Conservation (phyloP, 1,140 invertebrate species). For the Neodiprion pinetum region DNA sequence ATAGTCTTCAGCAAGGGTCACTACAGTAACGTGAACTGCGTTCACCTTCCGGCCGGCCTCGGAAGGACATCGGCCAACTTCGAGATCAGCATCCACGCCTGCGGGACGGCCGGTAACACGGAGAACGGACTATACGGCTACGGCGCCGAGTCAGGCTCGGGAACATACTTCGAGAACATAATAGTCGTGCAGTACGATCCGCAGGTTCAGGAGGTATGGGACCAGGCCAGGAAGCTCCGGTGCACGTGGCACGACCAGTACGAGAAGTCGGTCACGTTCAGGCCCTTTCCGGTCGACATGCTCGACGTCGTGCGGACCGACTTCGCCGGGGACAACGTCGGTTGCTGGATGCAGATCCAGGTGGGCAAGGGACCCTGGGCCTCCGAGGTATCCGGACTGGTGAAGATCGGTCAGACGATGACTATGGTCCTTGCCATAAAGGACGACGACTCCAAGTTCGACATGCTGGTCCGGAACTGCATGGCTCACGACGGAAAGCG, state of each 20-base stretch:
- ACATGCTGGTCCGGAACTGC: slow-evolving; percentile 94
- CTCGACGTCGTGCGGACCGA: slow-evolving; percentile 91
- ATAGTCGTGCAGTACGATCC: slow-evolving; percentile 95
- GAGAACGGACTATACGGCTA: slow-evolving; percentile 86
- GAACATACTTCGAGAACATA: slow-evolving; percentile 94
- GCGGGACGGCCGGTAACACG: slow-evolving; percentile 90
- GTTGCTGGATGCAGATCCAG: slow-evolving; percentile 95
- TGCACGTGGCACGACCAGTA: slow-evolving; percentile 97
- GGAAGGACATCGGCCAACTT: slow-evolving; percentile 87
- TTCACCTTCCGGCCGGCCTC: slow-evolving; percentile 86
- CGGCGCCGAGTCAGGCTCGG: slow-evolving; percentile 83
- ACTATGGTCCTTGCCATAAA: slow-evolving; percentile 97
- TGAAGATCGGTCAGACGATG: slow-evolving; percentile 96
- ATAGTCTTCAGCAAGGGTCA: slow-evolving; percentile 94
- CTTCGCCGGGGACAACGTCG: slow-evolving; percentile 94
- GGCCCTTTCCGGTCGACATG: slow-evolving; percentile 96
- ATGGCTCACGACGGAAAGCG: slow-evolving; percentile 94
- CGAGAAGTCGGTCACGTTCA: slow-evolving; percentile 93
- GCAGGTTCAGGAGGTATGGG: slow-evolving; percentile 96
- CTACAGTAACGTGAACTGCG: slow-evolving; percentile 91
- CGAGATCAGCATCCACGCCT: slow-evolving; percentile 89
- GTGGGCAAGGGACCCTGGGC: slow-evolving; percentile 96
- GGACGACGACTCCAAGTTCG: slow-evolving; percentile 94
- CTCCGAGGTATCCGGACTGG: slow-evolving; percentile 90
- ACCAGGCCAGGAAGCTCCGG: slow-evolving; percentile 89